Evolutionary conservation across 2,113 vertebrate species (phyloP), one percentile per base, ranked within the genome.

Genomic region (Ammodytes dubius): DNA sequence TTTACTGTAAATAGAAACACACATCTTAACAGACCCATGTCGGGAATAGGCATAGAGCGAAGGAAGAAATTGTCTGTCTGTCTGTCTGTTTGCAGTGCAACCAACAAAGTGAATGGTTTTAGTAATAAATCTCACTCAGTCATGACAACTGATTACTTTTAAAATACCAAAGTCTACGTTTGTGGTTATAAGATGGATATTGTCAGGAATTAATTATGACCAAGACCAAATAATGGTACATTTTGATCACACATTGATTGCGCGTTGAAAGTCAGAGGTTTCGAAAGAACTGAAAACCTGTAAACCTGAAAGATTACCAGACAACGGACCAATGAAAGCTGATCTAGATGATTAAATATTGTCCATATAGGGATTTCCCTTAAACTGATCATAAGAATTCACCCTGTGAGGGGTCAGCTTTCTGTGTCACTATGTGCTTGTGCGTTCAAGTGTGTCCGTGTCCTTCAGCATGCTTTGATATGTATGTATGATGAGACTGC

Each of bases 321-420:
- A 61, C 58, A 64, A 65, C 56, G n/a, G 79, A 72, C 68, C 49
- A 77, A 56, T 58, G 37, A 35, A 19, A 60, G 60, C 17, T 87
- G 74, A 91, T 93, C 88, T 89, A 87, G 88, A 92, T 90, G 84
- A 90, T 90, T 83, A 93, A 87, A 88, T 89, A 83, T 84, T 90
- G 86, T 92, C 64, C 74, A 82, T 81, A 76, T 57, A 79, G 0
- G 49, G 88, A 90, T 94, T 92, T 85, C 79, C 77, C 77, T 81
- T 89, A 94, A 93, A 64, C 84, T 86, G 90, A 91, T 92, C 83
- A 88, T 63, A 81, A 85, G 15, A 87, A 86, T 86, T 80, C 61
- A 74, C 40, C 49, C n/a, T 70, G 66, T 67, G 63, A 67, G 40
- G 70, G 35, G 49, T 80, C 72, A 70, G 70, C 35, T 82, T 59